These are phyloP conservation scores for Acleris literana DNA, from an alignment of 2,888 invertebrate genomes.

Conservation along the genomic window DNA sequence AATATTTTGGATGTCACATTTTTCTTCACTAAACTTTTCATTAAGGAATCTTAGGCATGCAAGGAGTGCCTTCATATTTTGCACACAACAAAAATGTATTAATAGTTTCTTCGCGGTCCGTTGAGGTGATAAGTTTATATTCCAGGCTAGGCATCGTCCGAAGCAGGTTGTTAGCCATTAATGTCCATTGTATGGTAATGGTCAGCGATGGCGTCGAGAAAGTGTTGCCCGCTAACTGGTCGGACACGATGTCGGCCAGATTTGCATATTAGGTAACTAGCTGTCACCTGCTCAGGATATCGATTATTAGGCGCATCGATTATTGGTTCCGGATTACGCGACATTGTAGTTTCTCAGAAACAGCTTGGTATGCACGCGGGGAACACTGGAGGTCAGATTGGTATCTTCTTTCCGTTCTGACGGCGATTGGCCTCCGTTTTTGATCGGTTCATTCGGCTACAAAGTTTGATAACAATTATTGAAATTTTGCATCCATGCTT, in stretches of 20 bases:
- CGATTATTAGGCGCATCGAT: constrained; percentile 35
- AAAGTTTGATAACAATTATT: neutral
- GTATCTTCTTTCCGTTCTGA: constrained; percentile 22
- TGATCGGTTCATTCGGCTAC: neutral
- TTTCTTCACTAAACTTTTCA: too few species aligned
- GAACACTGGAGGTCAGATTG: constrained; percentile 22
- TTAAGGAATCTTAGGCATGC: too few species aligned
- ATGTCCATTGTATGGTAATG: constrained; percentile 73
- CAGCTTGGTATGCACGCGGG: constrained; percentile 24
- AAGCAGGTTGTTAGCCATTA: constrained; percentile 50
- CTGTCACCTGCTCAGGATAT: constrained; percentile 39
- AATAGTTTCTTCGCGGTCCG: constrained; percentile 3
- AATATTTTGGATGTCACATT: neutral
- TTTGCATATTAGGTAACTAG: constrained; percentile 71
- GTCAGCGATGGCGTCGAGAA: constrained; percentile 59
- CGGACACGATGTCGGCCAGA: constrained; percentile 65
- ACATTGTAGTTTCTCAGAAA: constrained; percentile 29
- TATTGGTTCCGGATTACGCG: constrained; percentile 30
- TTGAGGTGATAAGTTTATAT: constrained; percentile 24
- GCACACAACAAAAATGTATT: constrained; percentile 1
- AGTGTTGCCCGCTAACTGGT: constrained; percentile 67
- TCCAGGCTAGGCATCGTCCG: constrained; percentile 25
- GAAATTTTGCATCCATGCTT: constrained; percentile 6
- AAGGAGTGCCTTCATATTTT: neutral
- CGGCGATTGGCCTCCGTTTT: constrained; percentile 2